Percentiles rank a stretch among this genome's conserved stretches.
Evolutionary conservation across 1,140 invertebrate species (phyloP).

Genomic region (Lutraria rhynchaena): DNA sequence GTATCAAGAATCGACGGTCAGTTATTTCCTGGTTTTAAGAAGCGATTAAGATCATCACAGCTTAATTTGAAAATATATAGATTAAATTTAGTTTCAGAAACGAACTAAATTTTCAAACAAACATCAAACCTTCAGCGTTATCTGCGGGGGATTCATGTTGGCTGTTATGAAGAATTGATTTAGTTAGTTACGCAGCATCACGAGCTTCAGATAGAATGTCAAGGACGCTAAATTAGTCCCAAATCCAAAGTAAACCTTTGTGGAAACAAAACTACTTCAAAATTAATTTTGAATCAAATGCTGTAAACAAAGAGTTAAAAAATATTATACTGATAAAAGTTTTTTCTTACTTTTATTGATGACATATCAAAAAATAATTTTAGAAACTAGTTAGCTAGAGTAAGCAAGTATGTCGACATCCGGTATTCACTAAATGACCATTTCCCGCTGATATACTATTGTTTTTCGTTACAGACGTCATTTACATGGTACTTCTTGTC

Average conservation of each 20-base stretch:
- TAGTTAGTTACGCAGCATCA: conserved; percentile 50
- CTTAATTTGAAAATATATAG: no score
- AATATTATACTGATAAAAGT: no score
- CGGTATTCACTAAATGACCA: no score
- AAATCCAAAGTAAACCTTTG: background rate
- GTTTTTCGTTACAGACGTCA: no score
- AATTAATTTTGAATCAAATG: conserved; percentile 1
- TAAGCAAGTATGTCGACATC: no score
- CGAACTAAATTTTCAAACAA: background rate
- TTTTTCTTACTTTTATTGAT: no score
- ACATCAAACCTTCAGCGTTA: conserved; percentile 33
- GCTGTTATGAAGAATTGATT: conserved; percentile 15
- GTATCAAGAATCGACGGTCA: no score
- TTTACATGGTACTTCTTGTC: no score
- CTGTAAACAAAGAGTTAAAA: background rate
- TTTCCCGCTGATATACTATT: no score
- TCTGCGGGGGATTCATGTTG: conserved; percentile 45
- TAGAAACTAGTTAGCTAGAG: no score
- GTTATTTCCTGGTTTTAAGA: no score
- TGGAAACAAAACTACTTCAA: background rate
- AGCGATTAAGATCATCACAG: background rate
- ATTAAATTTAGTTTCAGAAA: background rate
- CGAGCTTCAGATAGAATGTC: conserved; percentile 20
- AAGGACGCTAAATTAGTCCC: conserved; percentile 18
- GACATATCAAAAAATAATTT: no score